Evolutionary conservation across 2,113 vertebrate genomes (phyloP).

Genomic region (Protomyctophum bolini): DNA sequence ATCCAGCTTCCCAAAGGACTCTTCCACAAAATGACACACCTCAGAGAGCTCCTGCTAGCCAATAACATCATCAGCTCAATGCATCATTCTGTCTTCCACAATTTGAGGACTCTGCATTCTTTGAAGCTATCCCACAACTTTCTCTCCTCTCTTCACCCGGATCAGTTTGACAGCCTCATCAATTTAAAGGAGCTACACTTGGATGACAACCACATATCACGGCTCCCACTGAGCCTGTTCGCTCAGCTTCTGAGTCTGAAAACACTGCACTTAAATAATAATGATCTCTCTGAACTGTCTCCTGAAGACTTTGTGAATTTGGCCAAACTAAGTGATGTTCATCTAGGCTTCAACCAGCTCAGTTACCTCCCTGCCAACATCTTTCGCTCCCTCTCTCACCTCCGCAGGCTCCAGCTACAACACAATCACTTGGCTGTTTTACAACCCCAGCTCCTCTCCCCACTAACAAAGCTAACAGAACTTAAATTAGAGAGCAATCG

Average conservation of each 20-base stretch:
- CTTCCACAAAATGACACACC: constrained; percentile 37
- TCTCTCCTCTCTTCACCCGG: constrained; percentile 34
- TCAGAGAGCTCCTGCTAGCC: constrained; percentile 60
- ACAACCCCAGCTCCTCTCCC: constrained; percentile 38
- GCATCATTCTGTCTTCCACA: constrained; percentile 43
- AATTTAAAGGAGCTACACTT: constrained; percentile 55
- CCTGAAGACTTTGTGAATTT: constrained; percentile 34
- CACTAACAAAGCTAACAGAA: constrained; percentile 45
- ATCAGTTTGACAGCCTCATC: constrained; percentile 51
- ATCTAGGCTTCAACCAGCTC: constrained; percentile 61
- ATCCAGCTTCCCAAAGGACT: constrained; percentile 43
- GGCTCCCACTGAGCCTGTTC: constrained; percentile 50
- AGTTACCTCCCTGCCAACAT: constrained; percentile 14
- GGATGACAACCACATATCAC: constrained; percentile 47
- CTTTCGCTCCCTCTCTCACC: constrained; percentile 45
- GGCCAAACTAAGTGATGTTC: constrained; percentile 51
- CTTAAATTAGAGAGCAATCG: constrained; percentile 69
- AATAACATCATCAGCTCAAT: constrained; percentile 59
- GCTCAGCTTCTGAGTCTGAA: constrained; percentile 30
- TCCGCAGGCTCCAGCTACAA: constrained; percentile 60
- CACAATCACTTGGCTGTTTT: constrained; percentile 58
- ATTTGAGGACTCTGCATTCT: constrained; percentile 28
- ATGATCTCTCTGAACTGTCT: constrained; percentile 37
- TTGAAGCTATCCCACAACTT: constrained; percentile 60
- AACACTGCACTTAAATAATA: constrained; percentile 57